Conservation (phyloP, 2,888 invertebrate species). For the Epiblema foenella region DNA sequence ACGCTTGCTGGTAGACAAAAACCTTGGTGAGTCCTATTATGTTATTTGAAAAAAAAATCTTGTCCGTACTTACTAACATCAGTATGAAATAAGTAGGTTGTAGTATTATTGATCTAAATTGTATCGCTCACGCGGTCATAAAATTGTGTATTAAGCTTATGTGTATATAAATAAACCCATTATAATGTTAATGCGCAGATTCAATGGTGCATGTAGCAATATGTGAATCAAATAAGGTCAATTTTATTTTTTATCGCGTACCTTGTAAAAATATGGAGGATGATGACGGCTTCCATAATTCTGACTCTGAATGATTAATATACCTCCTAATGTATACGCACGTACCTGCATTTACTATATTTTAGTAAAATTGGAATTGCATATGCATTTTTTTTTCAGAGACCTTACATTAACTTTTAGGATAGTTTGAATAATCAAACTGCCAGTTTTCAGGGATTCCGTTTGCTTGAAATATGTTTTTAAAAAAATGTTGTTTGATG, state of each 20-base stretch:
- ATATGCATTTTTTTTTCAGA: too few relatives aligned
- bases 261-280: too few relatives aligned
- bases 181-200: not conserved
- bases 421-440: too few relatives aligned
- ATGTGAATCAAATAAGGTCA: not conserved
- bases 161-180: not conserved
- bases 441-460: too few relatives aligned
- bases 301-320: too few relatives aligned
- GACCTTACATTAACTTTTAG: too few relatives aligned
- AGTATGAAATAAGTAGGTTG: constrained; percentile 3
- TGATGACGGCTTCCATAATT: too few relatives aligned
- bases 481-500: too few relatives aligned
- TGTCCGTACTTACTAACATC: not conserved
- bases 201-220: not conserved
- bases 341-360: too few relatives aligned
- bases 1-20: constrained; percentile 81
- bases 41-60: constrained; percentile 44
- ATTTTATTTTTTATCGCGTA: not conserved
- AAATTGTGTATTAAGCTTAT: constrained; percentile 3
- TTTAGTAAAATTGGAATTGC: too few relatives aligned
- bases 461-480: too few relatives aligned
- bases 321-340: too few relatives aligned
- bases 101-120: constrained; percentile 13
- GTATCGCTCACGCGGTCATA: not conserved
- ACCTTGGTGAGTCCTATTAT: constrained; percentile 76